Evolutionary conservation across 1,140 invertebrate species (phyloP), one percentile per base, ranked within the genome.

Genomic region (Uloborus diversus): DNA sequence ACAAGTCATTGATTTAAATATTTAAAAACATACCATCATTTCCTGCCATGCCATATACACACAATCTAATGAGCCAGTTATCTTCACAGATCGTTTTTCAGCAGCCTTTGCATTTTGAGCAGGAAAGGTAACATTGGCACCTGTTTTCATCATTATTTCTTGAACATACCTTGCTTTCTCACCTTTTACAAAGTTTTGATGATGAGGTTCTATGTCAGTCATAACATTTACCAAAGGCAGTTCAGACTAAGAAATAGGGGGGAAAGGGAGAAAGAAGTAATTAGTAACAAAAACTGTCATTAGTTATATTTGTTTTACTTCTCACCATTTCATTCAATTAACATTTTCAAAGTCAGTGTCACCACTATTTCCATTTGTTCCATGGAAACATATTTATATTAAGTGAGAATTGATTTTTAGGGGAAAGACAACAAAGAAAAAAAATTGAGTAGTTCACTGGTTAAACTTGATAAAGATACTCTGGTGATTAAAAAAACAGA

Each of bases 41-140:
- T 78, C 73, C 7, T 66, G 73, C 73, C 73, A 78, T 11, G 73
- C 73, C 47, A 78, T 65, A 30, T 56, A 66, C 3, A 78, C 73
- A 57, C 61, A 78, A 11, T 78, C 73, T 20, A 78, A 7, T 13
- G 25, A 65, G 17, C 73, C 73, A 56, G 3, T 56, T 28, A 78
- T 78, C 13, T 27, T 56, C 4, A 78, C 32, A 5, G 73, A 53
- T 14, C 28, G 37, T 20, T 23, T 78, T n/a, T 65, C 14, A 2
- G 57, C 20, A 3, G 3, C 35, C 0, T 35, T 3, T 49, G 17
- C 13, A 42, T 53, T 42, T 11, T 42, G 4, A 37, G 35, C 32
- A 11, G 61, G 61, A 28, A 78, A 78, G 0, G n/a, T n/a, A 17
- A 78, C 66, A 0, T 57, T 57, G 11, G 73, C 73, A 4, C 73